A percentile compares a stretch with the other conserved stretches of the same genome.
Evolutionary conservation across 2,797 vertebrate species (phyloP).

Genomic region (Paedocypris micromegethes): DNA sequence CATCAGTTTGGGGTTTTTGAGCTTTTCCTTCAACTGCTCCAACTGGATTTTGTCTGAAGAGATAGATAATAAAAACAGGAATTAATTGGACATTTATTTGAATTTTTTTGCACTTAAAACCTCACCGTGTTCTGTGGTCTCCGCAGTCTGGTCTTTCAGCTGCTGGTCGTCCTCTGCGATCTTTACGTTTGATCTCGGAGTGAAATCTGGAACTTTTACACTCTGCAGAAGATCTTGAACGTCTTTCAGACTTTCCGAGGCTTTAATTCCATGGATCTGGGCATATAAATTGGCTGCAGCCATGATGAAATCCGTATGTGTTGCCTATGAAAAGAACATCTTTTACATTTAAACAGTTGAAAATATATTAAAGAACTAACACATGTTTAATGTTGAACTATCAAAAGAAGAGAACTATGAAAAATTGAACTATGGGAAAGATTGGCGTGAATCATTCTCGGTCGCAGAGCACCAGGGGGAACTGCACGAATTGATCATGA

Average conservation of each 20-base stretch:
- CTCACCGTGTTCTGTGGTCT: constrained; percentile 58
- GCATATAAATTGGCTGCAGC: constrained; percentile 77
- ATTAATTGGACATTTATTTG: neutral
- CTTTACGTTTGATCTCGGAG: constrained; percentile 56
- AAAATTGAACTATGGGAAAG: neutral
- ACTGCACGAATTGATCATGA: constrained; percentile 2
- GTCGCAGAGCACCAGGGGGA: neutral
- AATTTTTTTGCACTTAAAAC: neutral
- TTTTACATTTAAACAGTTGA: neutral
- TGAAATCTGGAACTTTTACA: constrained; percentile 55
- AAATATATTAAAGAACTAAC: neutral
- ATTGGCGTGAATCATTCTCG: constrained; percentile 1
- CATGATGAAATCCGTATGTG: constrained; percentile 74
- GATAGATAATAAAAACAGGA: constrained; percentile 1
- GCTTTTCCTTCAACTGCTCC: constrained; percentile 57
- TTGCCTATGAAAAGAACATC: constrained; percentile 53
- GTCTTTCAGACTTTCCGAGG: constrained; percentile 44
- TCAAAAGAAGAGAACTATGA: too few relatives aligned
- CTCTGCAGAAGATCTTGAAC: constrained; percentile 53
- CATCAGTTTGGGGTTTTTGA: constrained; percentile 49
- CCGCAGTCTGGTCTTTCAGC: constrained; percentile 49
- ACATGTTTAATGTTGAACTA: neutral
- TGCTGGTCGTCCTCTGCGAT: constrained; percentile 64
- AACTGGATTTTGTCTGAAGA: constrained; percentile 59
- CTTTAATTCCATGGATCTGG: constrained; percentile 63